Evolutionary conservation across 2,113 vertebrate genomes (phyloP), one percentile per base, ranked within the genome.

Genomic region (Kryptolebias marmoratus): DNA sequence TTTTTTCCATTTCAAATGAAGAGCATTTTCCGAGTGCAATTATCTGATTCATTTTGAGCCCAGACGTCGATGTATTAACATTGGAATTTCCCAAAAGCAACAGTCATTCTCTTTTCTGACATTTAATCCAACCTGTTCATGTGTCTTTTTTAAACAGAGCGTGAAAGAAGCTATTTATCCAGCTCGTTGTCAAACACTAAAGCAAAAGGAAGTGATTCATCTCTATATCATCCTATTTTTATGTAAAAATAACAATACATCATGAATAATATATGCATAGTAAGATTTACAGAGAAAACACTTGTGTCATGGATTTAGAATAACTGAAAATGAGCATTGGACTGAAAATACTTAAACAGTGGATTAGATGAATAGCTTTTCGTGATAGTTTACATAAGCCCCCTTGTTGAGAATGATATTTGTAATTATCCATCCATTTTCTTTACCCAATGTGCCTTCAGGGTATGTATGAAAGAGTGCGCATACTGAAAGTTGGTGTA

Each of bases 41-140:
- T 77, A 74, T 22, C 2, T 57, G 44, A 55, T 44, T 61, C 47
- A 50, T 16, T 71, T 68, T 73, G 47, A 63, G 45, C 54, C 62
- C 70, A 81, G 61, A 64, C 72, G 50, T 44, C 53, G 16, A 31
- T 69, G 50, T 71, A 62, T 64, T 72, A 59, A 74, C 64, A 60
- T 52, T 63, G 32, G 63, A 74, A 71, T 77, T 73, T 49, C 54
- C 75, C 36, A 57, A 65, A 64, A 77, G 67, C 15, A 53, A 36
- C 36, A 14, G 28, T 68, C 61, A 53, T 71, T 68, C 30, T 53
- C 44, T 53, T 47, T 52, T 55, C 55, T 68, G 48, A 58, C 45
- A n/a, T 69, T 56, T 56, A 31, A 10, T 22, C 27, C 49, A 54
- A 71, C 39, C 50, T 65, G 22, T 58, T 69, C 47, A 10, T 30